Evolutionary conservation across 2,888 invertebrate genomes (phyloP), one percentile per base, ranked within the genome.

Genomic region (Anodontia alba): DNA sequence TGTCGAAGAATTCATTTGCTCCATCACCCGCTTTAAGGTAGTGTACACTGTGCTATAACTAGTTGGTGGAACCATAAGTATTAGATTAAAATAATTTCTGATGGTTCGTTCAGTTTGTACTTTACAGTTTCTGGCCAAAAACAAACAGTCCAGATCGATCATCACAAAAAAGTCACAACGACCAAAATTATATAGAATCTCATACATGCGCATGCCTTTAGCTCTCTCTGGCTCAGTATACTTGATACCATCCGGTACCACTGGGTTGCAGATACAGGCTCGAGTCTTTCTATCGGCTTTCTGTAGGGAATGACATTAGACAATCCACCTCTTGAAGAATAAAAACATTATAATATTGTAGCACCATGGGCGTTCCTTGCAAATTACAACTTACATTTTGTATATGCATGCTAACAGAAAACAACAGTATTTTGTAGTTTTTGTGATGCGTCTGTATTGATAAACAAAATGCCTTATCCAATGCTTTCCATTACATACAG

Each of bases 31-130:
- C 26, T 67, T 43, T 7, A 43, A 2, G 43, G 20, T n/a, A 8
- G 70, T 70, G 26, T 70, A 70, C 3, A 70, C 46, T 12, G 70
- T 70, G 26, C 23, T 42, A 26, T 26, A 26, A 42, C 23, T 10
- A 29, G 3, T 73, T 20, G 78, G 73, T 26, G 68, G 36, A 5
- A 69, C 73, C 78, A 78, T 73, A 26, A 78, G 38, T 5, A 78
- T 78, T 20, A 43, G 73, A 67, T 73, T 78, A 43, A 68, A 78
- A 7, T 29, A 49, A 46, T 72, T 29, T 29, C 46, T 51, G 29
- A 46, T 42, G 8, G 62, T 20, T 26, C 33, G 38, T 17, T 2
- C 38, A 66, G 12, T n/a, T 1, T 10, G 31, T 76, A 51, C 26
- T 12, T 10, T 38, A 36, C 20, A n/a, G 33, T 26, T 51, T 10